Conservation (phyloP, 1,140 invertebrate species). For the Parapsyche elsis region DNA sequence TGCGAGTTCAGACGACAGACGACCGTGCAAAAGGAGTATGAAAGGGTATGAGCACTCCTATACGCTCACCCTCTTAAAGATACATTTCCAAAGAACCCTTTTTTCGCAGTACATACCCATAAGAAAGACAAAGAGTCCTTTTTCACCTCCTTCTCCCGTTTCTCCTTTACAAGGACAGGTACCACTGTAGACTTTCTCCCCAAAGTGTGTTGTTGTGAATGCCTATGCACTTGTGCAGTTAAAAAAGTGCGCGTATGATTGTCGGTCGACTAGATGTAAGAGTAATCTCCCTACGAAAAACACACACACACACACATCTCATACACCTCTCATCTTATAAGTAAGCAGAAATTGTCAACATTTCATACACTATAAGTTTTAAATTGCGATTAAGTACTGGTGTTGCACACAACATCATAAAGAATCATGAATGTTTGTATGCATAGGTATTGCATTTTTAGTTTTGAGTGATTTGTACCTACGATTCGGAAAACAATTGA, state of each 20-base stretch:
- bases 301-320: too few relatives aligned
- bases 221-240: conserved; percentile 53
- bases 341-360: conserved; percentile 41
- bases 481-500: too few relatives aligned
- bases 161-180: conserved; percentile 54
- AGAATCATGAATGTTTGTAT: too few relatives aligned
- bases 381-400: too few relatives aligned
- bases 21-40: conserved; percentile 37
- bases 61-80: conserved; percentile 54
- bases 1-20: conserved; percentile 50
- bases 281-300: too few relatives aligned
- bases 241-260: conserved; percentile 53
- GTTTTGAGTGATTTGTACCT: too few relatives aligned
- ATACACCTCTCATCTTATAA: not conserved
- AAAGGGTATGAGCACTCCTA: conserved; percentile 47
- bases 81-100: conserved; percentile 57
- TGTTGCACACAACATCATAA: too few relatives aligned
- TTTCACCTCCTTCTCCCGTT: conserved; percentile 51
- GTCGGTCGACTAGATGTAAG: conserved; percentile 23
- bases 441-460: too few relatives aligned
- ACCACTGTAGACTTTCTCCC: conserved; percentile 52
- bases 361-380: too few relatives aligned
- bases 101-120: conserved; percentile 43
- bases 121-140: conserved; percentile 57
- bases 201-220: conserved; percentile 50